Conservation (phyloP, 2,797 vertebrate species). For the Alfaro cultratus region DNA sequence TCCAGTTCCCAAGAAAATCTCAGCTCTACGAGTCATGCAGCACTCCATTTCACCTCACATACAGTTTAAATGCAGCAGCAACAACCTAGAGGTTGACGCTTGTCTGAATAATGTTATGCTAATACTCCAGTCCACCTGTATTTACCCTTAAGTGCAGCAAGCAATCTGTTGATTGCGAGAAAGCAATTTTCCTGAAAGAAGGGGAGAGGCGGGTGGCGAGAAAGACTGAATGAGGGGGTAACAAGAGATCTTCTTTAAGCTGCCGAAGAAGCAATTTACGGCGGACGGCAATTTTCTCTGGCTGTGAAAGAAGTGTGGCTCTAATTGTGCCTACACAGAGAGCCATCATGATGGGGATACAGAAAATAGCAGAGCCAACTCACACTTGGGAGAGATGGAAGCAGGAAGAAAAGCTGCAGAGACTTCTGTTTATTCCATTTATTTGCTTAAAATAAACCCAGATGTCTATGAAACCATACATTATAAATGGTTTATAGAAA, state of each 20-base stretch:
- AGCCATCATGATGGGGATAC: constrained; percentile 65
- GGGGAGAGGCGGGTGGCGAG: constrained; percentile 44
- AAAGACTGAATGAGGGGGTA: constrained; percentile 69
- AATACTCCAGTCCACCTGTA: constrained; percentile 82
- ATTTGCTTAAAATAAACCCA: constrained; percentile 19
- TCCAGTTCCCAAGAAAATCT: constrained; percentile 46
- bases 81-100: constrained; percentile 76
- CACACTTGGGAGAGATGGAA: constrained; percentile 31
- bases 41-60: constrained; percentile 66
- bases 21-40: constrained; percentile 1
- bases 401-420: constrained; percentile 43
- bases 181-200: constrained; percentile 79
- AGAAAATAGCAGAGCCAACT: constrained; percentile 52
- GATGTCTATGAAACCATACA: constrained; percentile 21
- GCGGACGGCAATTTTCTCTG: constrained; percentile 78
- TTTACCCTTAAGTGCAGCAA: constrained; percentile 83
- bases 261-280: constrained; percentile 79
- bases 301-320: constrained; percentile 75
- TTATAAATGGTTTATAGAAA: constrained; percentile 10
- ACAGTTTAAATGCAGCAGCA: constrained; percentile 62
- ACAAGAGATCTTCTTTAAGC: constrained; percentile 79
- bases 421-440: constrained; percentile 38
- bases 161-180: constrained; percentile 81
- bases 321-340: constrained; percentile 73
- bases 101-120: constrained; percentile 84